phyloP scores from a whole-genome alignment of 2,888 invertebrate species.

The Zygaena filipendulae region DNA sequence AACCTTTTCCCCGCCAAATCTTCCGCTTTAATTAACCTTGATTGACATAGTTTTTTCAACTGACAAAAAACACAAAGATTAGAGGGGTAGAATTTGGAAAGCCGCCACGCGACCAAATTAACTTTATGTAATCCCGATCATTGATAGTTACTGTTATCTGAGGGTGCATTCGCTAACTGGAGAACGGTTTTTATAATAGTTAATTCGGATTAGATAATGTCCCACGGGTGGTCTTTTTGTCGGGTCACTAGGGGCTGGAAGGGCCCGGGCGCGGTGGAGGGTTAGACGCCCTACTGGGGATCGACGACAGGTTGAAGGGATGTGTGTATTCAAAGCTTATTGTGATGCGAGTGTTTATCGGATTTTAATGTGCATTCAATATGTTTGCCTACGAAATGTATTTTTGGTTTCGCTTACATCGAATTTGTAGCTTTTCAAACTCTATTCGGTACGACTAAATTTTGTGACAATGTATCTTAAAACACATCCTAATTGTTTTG shows the following conservation, averaged over 20 bases:
- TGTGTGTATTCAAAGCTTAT: slow-evolving; percentile 26
- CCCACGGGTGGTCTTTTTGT: slow-evolving; percentile 51
- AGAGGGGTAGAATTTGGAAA: slow-evolving; percentile 21
- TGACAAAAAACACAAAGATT: slow-evolving; percentile 24
- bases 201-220: slow-evolving; percentile 60
- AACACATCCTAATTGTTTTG: too few relatives aligned
- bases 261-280: too few relatives aligned
- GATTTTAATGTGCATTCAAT: slow-evolving; percentile 20
- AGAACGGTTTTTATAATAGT: slow-evolving; percentile 49
- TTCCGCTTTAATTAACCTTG: slow-evolving; percentile 29
- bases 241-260: slow-evolving; percentile 10
- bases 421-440: too few relatives aligned
- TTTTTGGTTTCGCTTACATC: too few relatives aligned
- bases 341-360: slow-evolving; percentile 27
- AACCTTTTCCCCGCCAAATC: too few relatives aligned
- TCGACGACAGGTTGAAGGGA: slow-evolving; percentile 37
- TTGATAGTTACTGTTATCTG: slow-evolving; percentile 42
- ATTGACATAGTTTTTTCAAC: slow-evolving; percentile 34
- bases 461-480: too few relatives aligned
- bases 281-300: slow-evolving; percentile 28
- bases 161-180: slow-evolving; percentile 42
- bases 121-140: slow-evolving; percentile 54
- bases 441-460: too few relatives aligned
- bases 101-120: slow-evolving; percentile 59
- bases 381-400: too few relatives aligned